These are phyloP conservation scores for Diachrysia chrysitis DNA, from an alignment of 2,888 invertebrate genomes.

Conservation along the genomic window DNA sequence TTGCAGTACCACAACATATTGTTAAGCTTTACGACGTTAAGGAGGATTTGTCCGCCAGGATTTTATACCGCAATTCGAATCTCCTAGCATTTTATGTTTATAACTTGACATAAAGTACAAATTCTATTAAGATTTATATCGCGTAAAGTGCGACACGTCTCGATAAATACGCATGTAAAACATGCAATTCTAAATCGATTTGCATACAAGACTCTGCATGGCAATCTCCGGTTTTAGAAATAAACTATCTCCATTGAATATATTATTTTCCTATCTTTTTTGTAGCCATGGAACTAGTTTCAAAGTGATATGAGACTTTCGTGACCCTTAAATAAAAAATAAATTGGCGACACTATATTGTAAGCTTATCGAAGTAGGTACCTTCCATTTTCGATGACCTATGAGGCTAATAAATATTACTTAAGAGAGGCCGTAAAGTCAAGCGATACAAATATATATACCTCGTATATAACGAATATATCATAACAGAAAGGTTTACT, in stretches of 20 bases:
- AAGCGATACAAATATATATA: constrained; percentile 12
- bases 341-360: background rate
- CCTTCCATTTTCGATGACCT: constrained; percentile 43
- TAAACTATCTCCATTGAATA: background rate
- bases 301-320: background rate
- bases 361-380: background rate
- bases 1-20: constrained; percentile 3
- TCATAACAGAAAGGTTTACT: background rate
- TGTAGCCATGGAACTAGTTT: background rate
- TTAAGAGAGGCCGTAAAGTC: constrained; percentile 41
- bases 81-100: constrained; percentile 34
- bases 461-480: background rate
- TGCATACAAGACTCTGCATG: background rate
- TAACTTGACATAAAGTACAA: constrained; percentile 33
- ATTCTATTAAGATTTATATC: constrained; percentile 34
- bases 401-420: constrained; percentile 49
- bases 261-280: background rate
- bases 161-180: background rate
- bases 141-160: constrained; percentile 11
- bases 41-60: constrained; percentile 9
- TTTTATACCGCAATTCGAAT: constrained; percentile 14
- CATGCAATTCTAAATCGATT: constrained; percentile 7
- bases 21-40: background rate
- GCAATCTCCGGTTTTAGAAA: background rate
- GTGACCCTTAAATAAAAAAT: background rate